Evolutionary conservation across 1,140 invertebrate species (phyloP), one percentile per base, ranked within the genome.

Genomic region (Nebria ingens): DNA sequence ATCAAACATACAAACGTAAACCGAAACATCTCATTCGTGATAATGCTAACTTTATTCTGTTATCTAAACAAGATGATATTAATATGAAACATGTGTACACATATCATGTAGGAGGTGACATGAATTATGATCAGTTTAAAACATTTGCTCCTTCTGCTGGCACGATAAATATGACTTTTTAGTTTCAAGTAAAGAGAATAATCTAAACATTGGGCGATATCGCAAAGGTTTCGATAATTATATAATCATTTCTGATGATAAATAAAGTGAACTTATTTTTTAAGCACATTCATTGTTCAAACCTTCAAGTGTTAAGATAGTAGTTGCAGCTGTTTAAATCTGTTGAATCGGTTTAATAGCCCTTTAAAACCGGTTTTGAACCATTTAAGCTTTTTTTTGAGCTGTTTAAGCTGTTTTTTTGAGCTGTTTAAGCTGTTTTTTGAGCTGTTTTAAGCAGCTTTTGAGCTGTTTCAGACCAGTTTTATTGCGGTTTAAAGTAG

Each of bases 21-120:
- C 65, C 64, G 19, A 72, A 72, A 61, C 68, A 71, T 56, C 58
- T 71, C 20, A 54, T 71, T 15, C 54, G 67, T 12, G 67, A 72
- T 56, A 71, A 68, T 65, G 53, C 60, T 3, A 71, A 70, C 61
- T 58, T 70, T 21, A 25, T 70, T 9, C 55, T 67, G 2, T 21
- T 68, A 19, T 72, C 67, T 60, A 64, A 63, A 58, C 66, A 70
- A 61, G 67, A 70, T 65, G 64, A 67, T 51, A 58, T 61, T 15
- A 71, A 71, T 63, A 59, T 69, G 22, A 63, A 62, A 56, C 70
- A 71, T 61, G 62, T 70, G 53, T 69, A 66, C 54, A 56, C 62
- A 15, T 64, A 71, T 50, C 66, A 71, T 62, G 61, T 69, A 13
- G 61, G 61, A 53, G 58, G 61, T 11, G 65, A 70, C 59, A 65